Evolutionary conservation across 2,797 vertebrate species (phyloP).

Genomic region (Lepus oiostolus): DNA sequence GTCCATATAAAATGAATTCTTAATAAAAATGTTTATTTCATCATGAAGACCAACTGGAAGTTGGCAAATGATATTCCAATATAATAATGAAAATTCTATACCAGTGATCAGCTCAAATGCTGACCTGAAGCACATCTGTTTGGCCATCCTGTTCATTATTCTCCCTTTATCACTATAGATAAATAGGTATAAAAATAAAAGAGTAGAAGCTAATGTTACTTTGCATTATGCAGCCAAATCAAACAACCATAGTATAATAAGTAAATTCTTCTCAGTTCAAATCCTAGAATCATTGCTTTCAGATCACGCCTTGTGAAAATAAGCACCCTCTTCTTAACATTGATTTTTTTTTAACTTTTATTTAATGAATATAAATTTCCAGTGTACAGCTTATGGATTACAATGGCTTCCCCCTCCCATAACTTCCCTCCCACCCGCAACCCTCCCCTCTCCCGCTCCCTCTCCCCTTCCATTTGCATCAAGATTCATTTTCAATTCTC

Average conservation of each 20-base stretch:
- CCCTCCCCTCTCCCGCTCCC: too few relatives aligned
- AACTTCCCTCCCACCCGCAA: too few relatives aligned
- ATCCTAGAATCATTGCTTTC: not conserved
- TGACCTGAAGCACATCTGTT: not conserved
- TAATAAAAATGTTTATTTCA: conserved; percentile 40
- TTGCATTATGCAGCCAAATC: not conserved
- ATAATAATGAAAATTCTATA: not conserved
- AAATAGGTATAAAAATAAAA: not conserved
- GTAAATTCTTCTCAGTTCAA: conserved; percentile 6
- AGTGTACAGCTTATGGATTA: too few relatives aligned
- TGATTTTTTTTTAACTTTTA: too few relatives aligned
- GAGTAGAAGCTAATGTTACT: not conserved
- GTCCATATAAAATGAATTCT: not conserved
- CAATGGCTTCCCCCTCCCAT: too few relatives aligned
- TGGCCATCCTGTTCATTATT: not conserved
- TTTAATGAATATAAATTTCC: too few relatives aligned
- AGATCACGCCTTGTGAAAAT: not conserved
- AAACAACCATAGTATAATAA: not conserved
- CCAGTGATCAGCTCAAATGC: not conserved
- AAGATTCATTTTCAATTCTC: too few relatives aligned
- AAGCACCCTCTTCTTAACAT: conserved; percentile 16
- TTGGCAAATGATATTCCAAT: not conserved
- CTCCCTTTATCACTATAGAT: not conserved
- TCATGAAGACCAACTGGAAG: not conserved
- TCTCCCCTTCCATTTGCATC: too few relatives aligned